A percentile compares a stretch with the other conserved stretches of the same genome.
These are phyloP conservation scores for Anas platyrhynchos DNA, from an alignment of 2,113 vertebrate species.

Conservation along the genomic window DNA sequence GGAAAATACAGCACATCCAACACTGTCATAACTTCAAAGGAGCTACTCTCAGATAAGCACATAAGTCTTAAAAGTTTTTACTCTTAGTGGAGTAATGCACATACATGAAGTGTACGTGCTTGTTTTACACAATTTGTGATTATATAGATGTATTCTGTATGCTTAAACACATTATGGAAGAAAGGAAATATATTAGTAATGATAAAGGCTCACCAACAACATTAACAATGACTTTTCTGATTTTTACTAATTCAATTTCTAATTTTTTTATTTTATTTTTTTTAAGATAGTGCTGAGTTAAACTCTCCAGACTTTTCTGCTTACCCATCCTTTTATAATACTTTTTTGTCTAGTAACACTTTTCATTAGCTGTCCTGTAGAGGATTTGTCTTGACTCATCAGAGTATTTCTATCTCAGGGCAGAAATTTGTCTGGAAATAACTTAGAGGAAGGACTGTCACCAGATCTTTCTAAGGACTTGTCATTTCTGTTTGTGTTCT, in stretches of 20 bases:
- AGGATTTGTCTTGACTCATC: background rate
- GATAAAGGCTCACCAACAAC: background rate
- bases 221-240: background rate
- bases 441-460: background rate
- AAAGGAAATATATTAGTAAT: background rate
- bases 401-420: background rate
- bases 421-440: background rate
- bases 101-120: background rate
- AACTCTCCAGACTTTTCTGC: background rate
- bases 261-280: background rate
- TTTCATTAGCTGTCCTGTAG: background rate
- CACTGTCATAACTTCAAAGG: background rate
- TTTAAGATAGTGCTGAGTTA: background rate
- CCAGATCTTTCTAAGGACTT: background rate
- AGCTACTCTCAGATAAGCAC: background rate
- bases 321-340: background rate
- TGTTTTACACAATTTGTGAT: background rate
- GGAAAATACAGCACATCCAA: background rate
- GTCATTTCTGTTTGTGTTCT: background rate
- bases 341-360: background rate
- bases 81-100: background rate
- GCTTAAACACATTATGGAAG: background rate
- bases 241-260: background rate
- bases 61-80: background rate
- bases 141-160: background rate